Base-by-base conservation (phyloP, 2,888 invertebrate species). In the Itoplectis maculator region DNA sequence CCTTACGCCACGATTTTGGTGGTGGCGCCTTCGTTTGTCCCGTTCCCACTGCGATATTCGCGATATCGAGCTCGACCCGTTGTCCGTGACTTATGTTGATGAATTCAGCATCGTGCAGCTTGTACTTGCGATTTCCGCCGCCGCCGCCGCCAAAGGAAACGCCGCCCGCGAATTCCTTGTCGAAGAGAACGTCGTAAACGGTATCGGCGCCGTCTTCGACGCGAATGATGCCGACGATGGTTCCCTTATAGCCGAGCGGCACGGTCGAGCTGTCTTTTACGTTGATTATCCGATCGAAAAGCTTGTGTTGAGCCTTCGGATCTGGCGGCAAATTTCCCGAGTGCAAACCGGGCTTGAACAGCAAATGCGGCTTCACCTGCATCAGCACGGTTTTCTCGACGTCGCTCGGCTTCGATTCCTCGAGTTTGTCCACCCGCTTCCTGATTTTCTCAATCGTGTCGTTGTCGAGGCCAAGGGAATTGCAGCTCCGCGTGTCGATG, bases 231-330 rank as follows among this genome's bases (percentile, higher is more conserved):
- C 95, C 97, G n/a, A 97, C 95, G 0, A 99, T 94, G 0, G 98
- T 98, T 37, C 99, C 99, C 83, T 95, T 95, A 9, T 95, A 94
- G 0, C 98, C 99, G 5, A 97, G 92, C 0, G 98, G 98, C 15
- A 97, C 97, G 0, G 96, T 95, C 89, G 95, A 96, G 70, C 95
- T 95, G 42, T 95, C 95, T 40, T 96, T 94, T 0, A 96, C 95
- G 89, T 96, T 96, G 4, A 98, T 95, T 61, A 99, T 95, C 69
- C 99, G 95, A 93, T 99, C 99, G 89, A 97, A 96, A 81, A 99
- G 91, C 82, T 93, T 90, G 93, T 95, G 96, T 72, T 94, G 94
- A 0, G 96, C 95, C 8, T 93, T 93, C 0, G 95, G 93, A 92
- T 98, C 98, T 0, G 98, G 97, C 7, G 94, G 92, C 40, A 94